Conservation (phyloP, 2,888 invertebrate genomes). For the Plebejus argus region DNA sequence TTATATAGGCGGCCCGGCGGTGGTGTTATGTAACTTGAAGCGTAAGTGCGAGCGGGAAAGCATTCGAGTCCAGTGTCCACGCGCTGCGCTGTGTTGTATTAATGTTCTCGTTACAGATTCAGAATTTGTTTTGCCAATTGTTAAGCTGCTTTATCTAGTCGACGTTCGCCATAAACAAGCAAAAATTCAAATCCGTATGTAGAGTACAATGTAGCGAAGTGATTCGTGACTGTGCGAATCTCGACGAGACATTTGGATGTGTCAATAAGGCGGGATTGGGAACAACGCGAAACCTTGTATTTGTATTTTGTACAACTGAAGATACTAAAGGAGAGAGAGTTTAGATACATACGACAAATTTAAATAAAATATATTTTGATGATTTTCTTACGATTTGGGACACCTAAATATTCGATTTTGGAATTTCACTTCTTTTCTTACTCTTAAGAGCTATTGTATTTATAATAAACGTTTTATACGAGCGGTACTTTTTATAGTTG, state of each 20-base stretch:
- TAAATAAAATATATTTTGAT: neutral
- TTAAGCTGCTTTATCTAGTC: neutral
- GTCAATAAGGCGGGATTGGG: neutral
- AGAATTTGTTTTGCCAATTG: neutral
- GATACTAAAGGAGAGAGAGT: neutral
- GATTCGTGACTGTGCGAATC: neutral
- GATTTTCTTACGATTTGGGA: too few species aligned
- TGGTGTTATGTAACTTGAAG: too few species aligned
- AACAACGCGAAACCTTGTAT: neutral
- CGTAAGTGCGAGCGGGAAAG: too few species aligned
- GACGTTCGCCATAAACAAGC: neutral
- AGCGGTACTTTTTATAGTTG: neutral
- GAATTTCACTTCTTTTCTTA: too few species aligned
- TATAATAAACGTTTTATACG: neutral
- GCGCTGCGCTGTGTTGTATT: too few species aligned
- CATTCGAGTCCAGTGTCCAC: too few species aligned
- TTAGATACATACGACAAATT: neutral
- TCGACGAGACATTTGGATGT: neutral
- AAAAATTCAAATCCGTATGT: neutral
- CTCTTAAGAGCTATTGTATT: neutral
- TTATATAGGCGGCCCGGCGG: too few species aligned
- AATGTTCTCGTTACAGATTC: too few species aligned
- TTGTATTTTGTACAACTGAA: neutral
- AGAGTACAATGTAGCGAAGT: neutral
- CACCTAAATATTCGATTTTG: too few species aligned